A percentile compares a stretch with the other conserved stretches of the same genome.
These are phyloP conservation scores for Trichogramma evanescens DNA, from an alignment of 2,888 invertebrate genomes.

Conservation along the genomic window DNA sequence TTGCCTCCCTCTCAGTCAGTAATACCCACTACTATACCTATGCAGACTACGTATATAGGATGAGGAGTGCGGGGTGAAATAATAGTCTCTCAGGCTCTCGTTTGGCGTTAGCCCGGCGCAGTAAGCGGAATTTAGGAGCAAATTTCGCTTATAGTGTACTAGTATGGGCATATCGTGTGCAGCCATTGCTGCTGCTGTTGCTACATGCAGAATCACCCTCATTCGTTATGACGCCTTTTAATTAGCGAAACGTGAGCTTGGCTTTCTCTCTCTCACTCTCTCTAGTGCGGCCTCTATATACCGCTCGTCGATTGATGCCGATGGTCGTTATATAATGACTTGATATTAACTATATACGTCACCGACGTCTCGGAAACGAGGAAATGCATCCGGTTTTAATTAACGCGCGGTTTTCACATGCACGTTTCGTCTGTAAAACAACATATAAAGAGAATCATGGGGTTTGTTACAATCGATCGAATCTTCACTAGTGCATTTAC, in stretches of 20 bases:
- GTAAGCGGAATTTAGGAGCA: constrained; percentile 28
- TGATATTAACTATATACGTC: too few relatives aligned
- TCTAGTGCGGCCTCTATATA: neutral
- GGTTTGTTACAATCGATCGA: too few relatives aligned
- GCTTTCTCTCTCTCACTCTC: neutral
- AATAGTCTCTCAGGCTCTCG: constrained; percentile 23
- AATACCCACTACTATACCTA: neutral
- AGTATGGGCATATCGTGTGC: constrained; percentile 15
- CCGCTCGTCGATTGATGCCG: constrained; percentile 12
- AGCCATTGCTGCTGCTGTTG: constrained; percentile 20
- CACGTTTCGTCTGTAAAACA: too few relatives aligned
- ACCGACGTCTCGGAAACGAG: constrained; percentile 1
- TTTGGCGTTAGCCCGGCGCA: neutral
- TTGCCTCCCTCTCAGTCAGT: constrained; percentile 24
- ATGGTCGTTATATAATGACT: neutral
- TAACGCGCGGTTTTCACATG: constrained; percentile 5
- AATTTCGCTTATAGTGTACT: constrained; percentile 15
- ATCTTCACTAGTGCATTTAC: too few relatives aligned
- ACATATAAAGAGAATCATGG: too few relatives aligned
- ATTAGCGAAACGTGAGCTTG: constrained; percentile 21
- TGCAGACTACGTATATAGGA: neutral
- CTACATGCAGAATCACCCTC: constrained; percentile 24
- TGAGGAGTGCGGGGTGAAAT: constrained; percentile 22
- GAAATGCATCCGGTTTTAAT: constrained; percentile 20
- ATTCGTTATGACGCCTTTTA: constrained; percentile 28